Evolutionary conservation across 1,140 invertebrate genomes (phyloP).

Genomic region (Myzus persicae): DNA sequence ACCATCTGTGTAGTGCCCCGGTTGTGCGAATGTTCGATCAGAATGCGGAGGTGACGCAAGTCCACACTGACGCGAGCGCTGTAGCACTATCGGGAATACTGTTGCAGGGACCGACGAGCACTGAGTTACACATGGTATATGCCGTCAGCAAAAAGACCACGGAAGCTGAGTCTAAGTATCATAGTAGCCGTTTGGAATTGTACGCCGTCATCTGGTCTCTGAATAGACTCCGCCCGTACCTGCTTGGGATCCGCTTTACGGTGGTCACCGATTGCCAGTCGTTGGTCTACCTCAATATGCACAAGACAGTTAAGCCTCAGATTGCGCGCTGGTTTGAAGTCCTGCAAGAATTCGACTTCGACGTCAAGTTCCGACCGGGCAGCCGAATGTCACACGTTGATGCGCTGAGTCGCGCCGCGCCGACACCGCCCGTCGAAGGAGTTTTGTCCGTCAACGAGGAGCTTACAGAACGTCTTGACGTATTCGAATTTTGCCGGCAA

Average conservation of each 20-base stretch:
- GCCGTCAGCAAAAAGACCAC: slow-evolving; percentile 30
- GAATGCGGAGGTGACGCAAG: slow-evolving; percentile 15
- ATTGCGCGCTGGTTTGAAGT: neutral
- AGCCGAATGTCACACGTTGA: neutral
- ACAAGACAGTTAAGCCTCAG: neutral
- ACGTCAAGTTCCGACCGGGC: no score
- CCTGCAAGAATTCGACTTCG: neutral
- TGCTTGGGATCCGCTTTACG: neutral
- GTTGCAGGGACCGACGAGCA: neutral
- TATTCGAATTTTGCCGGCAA: neutral
- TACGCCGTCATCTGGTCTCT: neutral
- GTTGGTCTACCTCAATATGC: neutral
- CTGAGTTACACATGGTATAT: slow-evolving; percentile 10
- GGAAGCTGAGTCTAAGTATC: neutral
- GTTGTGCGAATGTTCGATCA: neutral
- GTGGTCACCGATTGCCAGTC: neutral
- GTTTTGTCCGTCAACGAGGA: neutral
- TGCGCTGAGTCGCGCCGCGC: neutral
- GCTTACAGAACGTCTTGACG: neutral
- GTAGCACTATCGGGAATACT: neutral
- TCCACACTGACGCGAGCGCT: slow-evolving; percentile 24
- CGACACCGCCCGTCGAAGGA: neutral
- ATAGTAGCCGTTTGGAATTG: neutral
- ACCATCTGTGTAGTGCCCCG: neutral
- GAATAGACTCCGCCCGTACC: neutral